Evolutionary conservation across 2,888 invertebrate genomes (phyloP), one percentile per base, ranked within the genome.

Genomic region (Torymus auratus): DNA sequence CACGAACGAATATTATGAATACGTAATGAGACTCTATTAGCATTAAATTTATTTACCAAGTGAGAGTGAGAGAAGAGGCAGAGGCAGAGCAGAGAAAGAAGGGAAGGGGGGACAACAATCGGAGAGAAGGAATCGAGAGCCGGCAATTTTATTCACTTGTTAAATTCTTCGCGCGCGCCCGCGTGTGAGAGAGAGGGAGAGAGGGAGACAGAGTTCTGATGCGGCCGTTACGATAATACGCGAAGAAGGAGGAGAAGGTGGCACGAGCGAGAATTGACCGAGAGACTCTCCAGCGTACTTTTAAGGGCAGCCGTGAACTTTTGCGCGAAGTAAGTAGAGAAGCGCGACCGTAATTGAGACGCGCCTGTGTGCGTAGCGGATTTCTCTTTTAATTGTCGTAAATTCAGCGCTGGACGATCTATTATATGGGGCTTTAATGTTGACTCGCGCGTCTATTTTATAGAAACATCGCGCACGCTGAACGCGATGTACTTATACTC

Each of bases 1-100:
- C 78, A 78, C 82, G 80, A 78, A 78, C 72, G 78, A 78, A 80
- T 82, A 80, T 82, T 82, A 82, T 75, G 80, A 80, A 80, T 82
- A 80, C 71, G 74, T 67, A 78, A 82, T 71, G 80, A 60, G 76
- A 70, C 67, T 78, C 70, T 80, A 77, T 82, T 78, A 78, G 80
- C 80, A 82, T 80, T 71, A 73, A 73, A 82, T 80, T 82, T 82
- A 82, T 77, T 77, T 78, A 65, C 65, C 67, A 28, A 28, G 28
- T 28, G 50, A 80, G 69, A n/a, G 55, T 13, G 50, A 55, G 15
- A 5, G 53, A 28, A 2, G 56, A 53, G 67, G 14, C 11, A 20
- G 53, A 10, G 64, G 28, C 7, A 28, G 28, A 7, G n/a, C n/a
- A 28, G 7, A 28, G 28, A 28, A 20, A 23, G 55, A 41, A 58